phyloP scores from a whole-genome alignment of 2,797 vertebrate genomes.

The Pangasius djambal region DNA sequence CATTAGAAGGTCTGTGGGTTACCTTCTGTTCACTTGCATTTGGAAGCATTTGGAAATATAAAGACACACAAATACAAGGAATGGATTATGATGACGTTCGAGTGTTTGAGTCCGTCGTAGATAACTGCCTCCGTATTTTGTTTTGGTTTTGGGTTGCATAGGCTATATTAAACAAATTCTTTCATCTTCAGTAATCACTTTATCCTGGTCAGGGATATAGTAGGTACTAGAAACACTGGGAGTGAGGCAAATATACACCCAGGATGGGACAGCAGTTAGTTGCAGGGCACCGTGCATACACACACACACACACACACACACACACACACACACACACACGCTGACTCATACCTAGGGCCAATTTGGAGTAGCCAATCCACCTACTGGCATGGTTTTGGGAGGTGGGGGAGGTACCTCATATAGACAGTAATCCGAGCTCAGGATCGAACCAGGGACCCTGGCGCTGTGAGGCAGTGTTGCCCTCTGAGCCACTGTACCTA shows the following conservation, averaged over 20 bases:
- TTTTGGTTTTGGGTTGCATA: neutral
- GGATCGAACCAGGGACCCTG: neutral
- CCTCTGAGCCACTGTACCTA: no score
- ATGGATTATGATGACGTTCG: no score
- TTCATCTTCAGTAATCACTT: neutral
- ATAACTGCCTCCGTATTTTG: neutral
- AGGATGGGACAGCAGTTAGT: neutral
- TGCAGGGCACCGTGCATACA: neutral
- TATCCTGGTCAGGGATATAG: neutral
- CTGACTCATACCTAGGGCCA: neutral
- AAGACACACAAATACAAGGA: neutral
- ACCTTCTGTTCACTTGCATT: neutral
- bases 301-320: neutral
- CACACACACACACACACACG: neutral
- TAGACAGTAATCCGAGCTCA: neutral
- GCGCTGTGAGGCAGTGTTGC: no score
- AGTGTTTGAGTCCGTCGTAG: neutral
- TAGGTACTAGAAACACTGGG: no score
- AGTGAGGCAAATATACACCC: neutral
- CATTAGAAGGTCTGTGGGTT: neutral
- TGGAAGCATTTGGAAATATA: conserved; percentile 12
- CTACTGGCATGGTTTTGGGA: neutral
- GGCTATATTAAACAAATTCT: neutral
- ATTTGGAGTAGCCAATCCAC: neutral
- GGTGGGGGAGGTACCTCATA: neutral